These are phyloP conservation scores for Drymodes brunneopygia DNA, from an alignment of 2,113 vertebrate genomes.

Conservation along the genomic window DNA sequence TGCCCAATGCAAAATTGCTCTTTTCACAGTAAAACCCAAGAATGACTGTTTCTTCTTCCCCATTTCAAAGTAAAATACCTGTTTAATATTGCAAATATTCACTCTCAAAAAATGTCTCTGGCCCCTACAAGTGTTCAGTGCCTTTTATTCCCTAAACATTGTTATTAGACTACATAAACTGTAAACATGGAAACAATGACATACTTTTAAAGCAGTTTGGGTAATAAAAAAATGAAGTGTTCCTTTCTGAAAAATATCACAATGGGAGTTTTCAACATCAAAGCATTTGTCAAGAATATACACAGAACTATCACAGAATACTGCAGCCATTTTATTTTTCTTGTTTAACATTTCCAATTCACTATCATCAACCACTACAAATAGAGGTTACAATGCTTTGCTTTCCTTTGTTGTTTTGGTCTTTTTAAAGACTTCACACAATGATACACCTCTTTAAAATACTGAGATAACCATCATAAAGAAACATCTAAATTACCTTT, in stretches of 20 bases:
- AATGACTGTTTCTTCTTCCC: not conserved
- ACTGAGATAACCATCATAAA: not conserved
- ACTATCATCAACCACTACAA: slow-evolving; percentile 9
- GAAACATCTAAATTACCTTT: slow-evolving; percentile 8
- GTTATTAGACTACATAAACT: not conserved
- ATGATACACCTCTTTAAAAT: slow-evolving; percentile 5
- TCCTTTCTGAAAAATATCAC: not conserved
- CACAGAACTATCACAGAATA: not conserved
- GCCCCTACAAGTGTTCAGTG: not conserved
- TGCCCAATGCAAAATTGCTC: not conserved
- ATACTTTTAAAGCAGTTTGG: not conserved
- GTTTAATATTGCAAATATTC: not conserved
- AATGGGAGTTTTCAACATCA: not conserved
- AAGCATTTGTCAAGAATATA: slow-evolving; percentile 20
- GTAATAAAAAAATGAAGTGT: slow-evolving; percentile 13
- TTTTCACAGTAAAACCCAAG: not conserved
- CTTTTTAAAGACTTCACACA: not conserved
- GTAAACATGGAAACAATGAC: not conserved
- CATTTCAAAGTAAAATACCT: not conserved
- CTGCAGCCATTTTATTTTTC: slow-evolving; percentile 14
- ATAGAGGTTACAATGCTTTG: not conserved
- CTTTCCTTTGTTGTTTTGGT: not conserved
- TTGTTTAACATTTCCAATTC: slow-evolving; percentile 32
- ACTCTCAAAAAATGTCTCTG: not conserved
- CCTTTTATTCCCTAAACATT: not conserved